Conservation (phyloP, 1,140 invertebrate genomes). For the Mizuhopecten yessoensis region DNA sequence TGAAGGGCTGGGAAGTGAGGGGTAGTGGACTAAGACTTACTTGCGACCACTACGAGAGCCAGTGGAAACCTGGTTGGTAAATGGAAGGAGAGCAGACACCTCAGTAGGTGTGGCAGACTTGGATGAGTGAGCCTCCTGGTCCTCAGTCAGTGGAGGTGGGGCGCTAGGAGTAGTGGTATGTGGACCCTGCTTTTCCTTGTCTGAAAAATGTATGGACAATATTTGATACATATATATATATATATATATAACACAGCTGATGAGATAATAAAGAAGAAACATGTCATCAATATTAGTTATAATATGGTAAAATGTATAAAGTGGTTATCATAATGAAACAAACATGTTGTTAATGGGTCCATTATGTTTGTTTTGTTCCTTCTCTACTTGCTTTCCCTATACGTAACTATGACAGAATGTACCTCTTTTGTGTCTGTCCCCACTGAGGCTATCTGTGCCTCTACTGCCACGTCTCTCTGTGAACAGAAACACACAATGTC, state of each 20-base stretch:
- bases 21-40: background rate
- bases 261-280: no score
- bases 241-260: background rate
- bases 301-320: no score
- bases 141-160: conserved; percentile 42
- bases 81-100: conserved; percentile 74
- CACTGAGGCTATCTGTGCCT: conserved; percentile 52
- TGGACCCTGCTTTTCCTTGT: background rate
- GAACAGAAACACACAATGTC: no score
- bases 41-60: conserved; percentile 12
- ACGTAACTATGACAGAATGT: no score
- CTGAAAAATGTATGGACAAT: background rate
- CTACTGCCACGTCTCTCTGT: conserved; percentile 51
- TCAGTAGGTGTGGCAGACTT: conserved; percentile 78
- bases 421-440: conserved; percentile 18
- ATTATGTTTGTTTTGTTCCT: background rate
- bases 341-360: background rate
- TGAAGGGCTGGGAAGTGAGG: background rate
- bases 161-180: background rate
- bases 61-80: conserved; percentile 31
- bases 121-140: conserved; percentile 62
- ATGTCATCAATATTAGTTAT: no score
- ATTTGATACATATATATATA: background rate
- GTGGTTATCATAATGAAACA: background rate
- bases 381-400: no score